These are phyloP conservation scores for Pica pica DNA, from an alignment of 2,113 vertebrate species.

Conservation along the genomic window DNA sequence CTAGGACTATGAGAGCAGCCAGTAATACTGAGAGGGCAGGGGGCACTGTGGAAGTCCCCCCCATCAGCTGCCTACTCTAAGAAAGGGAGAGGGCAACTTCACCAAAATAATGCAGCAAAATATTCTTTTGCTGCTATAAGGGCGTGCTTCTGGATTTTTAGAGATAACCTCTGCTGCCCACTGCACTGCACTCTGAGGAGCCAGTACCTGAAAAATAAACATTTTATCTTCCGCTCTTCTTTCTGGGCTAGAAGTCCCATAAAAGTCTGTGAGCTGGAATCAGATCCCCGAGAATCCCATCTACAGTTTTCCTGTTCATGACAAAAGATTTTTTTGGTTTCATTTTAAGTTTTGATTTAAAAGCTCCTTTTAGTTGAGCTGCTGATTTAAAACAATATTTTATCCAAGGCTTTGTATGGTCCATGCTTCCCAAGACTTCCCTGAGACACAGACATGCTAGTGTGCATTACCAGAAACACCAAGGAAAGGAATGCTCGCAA, in stretches of 20 bases:
- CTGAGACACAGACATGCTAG: not conserved
- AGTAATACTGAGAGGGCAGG: not conserved
- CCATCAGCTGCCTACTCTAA: not conserved
- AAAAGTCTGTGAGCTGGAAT: not conserved
- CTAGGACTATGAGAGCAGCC: not conserved
- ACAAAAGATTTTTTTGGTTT: not conserved
- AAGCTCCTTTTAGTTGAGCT: not conserved
- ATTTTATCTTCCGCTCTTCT: not conserved
- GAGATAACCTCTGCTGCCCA: not conserved
- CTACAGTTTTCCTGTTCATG: not conserved
- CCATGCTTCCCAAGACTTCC: not conserved
- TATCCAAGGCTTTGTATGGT: not conserved
- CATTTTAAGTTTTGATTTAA: not conserved
- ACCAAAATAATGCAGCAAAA: not conserved
- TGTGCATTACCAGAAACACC: not conserved
- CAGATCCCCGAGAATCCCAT: not conserved
- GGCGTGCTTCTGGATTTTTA: not conserved
- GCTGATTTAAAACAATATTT: not conserved
- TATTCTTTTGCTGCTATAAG: not conserved
- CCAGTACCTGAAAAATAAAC: not conserved
- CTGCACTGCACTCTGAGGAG: not conserved
- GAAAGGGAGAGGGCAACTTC: not conserved
- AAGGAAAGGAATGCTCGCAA: not conserved
- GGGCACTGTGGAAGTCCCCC: not conserved
- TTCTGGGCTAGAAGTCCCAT: not conserved